Conservation (phyloP, 2,797 vertebrate species). For the Lacerta bilineata region DNA sequence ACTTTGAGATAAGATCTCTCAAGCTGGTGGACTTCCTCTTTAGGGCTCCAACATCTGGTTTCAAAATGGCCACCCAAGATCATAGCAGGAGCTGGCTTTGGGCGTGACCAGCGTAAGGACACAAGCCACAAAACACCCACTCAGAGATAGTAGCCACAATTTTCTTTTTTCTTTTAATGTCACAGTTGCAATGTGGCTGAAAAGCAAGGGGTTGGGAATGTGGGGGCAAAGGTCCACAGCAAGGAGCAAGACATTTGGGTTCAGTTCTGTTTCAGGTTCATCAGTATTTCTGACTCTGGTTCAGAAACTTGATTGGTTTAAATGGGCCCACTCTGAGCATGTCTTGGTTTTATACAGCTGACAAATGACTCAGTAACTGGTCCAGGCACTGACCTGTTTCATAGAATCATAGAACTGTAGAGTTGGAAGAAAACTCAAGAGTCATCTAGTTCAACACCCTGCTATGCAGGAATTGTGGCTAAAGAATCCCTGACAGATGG, state of each 20-base stretch:
- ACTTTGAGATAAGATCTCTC: conserved; percentile 86
- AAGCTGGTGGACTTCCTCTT: conserved; percentile 85
- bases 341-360: not conserved
- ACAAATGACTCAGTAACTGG: too few species aligned
- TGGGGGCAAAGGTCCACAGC: not conserved
- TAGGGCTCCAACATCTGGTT: conserved; percentile 79
- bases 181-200: not conserved
- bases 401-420: not conserved
- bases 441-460: too few species aligned
- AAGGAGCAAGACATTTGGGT: not conserved
- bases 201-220: not conserved
- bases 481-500: too few species aligned
- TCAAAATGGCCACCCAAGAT: conserved; percentile 79
- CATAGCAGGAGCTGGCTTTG: conserved; percentile 54
- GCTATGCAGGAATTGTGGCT: not conserved
- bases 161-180: conserved; percentile 11
- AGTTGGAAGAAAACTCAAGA: too few species aligned
- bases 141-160: not conserved
- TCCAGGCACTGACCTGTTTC: not conserved
- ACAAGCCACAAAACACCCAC: not conserved
- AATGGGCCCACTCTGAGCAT: not conserved
- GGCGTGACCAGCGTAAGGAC: not conserved
- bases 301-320: not conserved
- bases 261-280: not conserved
- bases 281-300: not conserved